Evolutionary conservation across 2,113 vertebrate genomes (phyloP).

Genomic region (Spermophilus dauricus): DNA sequence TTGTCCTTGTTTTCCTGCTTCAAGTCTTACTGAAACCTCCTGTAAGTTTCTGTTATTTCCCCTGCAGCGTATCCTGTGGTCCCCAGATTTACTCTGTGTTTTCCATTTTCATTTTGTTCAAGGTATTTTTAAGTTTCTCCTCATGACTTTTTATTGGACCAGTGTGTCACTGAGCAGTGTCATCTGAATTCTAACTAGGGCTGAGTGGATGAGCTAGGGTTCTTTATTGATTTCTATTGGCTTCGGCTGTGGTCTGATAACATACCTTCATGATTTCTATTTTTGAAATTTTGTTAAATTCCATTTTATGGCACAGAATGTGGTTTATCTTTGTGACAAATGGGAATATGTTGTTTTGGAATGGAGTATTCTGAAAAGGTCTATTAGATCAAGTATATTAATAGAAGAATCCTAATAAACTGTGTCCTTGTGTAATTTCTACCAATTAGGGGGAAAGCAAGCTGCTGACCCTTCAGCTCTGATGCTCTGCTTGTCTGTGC

Average conservation of each 20-base stretch:
- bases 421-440: too few species aligned
- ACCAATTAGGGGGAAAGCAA: too few species aligned
- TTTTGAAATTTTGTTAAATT: background rate
- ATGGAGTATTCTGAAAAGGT: background rate
- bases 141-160: background rate
- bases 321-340: background rate
- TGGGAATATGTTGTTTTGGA: background rate
- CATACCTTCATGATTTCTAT: background rate
- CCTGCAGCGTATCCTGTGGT: background rate
- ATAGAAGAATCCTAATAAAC: background rate
- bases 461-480: too few species aligned
- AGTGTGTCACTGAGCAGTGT: background rate
- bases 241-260: background rate
- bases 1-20: too few species aligned
- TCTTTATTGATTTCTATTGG: background rate
- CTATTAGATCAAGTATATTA: background rate
- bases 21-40: too few species aligned
- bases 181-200: background rate
- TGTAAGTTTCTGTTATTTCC: background rate
- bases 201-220: background rate
- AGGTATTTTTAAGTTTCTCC: background rate
- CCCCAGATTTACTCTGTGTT: background rate
- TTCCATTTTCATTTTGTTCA: background rate
- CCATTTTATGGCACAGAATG: background rate
- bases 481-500: too few species aligned